A percentile compares a stretch with the other conserved stretches of the same genome.
Conservation (phyloP, 1,140 invertebrate species). For the Pseudomyrmex pallidus region DNA sequence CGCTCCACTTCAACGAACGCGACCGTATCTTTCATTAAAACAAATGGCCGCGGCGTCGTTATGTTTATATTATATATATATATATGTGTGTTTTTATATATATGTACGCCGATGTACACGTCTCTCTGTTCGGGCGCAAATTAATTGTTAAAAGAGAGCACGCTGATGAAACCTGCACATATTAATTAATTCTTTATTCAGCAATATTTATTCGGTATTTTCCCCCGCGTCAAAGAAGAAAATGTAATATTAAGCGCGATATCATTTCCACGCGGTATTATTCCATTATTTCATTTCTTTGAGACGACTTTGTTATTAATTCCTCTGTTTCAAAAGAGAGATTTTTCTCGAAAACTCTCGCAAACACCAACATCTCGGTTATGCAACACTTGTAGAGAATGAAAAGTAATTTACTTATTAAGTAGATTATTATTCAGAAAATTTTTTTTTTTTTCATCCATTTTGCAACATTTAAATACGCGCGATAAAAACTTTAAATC, state of each 20-base stretch:
- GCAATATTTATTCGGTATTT: not conserved
- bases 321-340: not conserved
- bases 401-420: not conserved
- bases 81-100: not conserved
- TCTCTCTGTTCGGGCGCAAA: not conserved
- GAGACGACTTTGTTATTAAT: constrained; percentile 17
- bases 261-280: not conserved
- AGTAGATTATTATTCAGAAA: no score
- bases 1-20: constrained; percentile 5
- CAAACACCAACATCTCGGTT: not conserved
- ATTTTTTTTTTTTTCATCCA: not conserved
- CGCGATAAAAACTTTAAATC: not conserved
- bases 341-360: not conserved
- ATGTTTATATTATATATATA: not conserved
- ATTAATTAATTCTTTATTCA: constrained; percentile 18
- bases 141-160: constrained; percentile 28
- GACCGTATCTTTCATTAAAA: constrained; percentile 6
- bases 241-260: not conserved
- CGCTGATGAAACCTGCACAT: not conserved
- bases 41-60: not conserved
- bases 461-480: not conserved
- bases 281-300: no score
- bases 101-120: not conserved
- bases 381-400: not conserved
- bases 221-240: constrained; percentile 2